Conservation (phyloP, 1,140 invertebrate genomes). For the Aethina tumida region DNA sequence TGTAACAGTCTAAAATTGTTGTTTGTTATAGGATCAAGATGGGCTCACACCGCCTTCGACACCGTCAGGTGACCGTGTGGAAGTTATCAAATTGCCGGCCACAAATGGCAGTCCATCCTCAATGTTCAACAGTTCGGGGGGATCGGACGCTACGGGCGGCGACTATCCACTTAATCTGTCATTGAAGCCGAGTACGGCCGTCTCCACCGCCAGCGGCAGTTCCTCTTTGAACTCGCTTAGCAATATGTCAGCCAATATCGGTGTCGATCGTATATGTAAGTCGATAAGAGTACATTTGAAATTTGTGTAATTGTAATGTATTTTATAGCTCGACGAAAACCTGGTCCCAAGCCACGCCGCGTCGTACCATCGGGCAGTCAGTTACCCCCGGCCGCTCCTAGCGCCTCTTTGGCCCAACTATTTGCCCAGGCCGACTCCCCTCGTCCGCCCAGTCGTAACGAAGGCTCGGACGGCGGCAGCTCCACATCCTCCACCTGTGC, state of each 20-base stretch:
- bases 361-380: conserved; percentile 44
- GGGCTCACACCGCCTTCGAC: conserved; percentile 17
- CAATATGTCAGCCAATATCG: conserved; percentile 40
- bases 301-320: conserved; percentile 10
- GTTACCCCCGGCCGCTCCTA: conserved; percentile 40
- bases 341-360: conserved; percentile 58
- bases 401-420: conserved; percentile 42
- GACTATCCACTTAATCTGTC: conserved; percentile 75
- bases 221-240: conserved; percentile 46
- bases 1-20: background rate
- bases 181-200: conserved; percentile 54
- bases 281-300: conserved; percentile 11
- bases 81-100: conserved; percentile 66
- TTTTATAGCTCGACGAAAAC: conserved; percentile 53
- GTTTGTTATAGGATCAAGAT: conserved; percentile 21
- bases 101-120: conserved; percentile 35
- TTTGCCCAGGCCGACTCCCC: conserved; percentile 48
- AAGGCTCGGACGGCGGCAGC: conserved; percentile 45
- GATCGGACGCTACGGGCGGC: conserved; percentile 44
- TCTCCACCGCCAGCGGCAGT: conserved; percentile 35
- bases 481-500: conserved; percentile 41
- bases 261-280: conserved; percentile 46
- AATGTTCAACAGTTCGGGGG: conserved; percentile 20
- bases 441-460: conserved; percentile 41
- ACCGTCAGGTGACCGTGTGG: conserved; percentile 49